Percentiles rank a stretch among this genome's conserved stretches.
Evolutionary conservation across 2,888 invertebrate genomes (phyloP).

Genomic region (Boloria euphrosyne): DNA sequence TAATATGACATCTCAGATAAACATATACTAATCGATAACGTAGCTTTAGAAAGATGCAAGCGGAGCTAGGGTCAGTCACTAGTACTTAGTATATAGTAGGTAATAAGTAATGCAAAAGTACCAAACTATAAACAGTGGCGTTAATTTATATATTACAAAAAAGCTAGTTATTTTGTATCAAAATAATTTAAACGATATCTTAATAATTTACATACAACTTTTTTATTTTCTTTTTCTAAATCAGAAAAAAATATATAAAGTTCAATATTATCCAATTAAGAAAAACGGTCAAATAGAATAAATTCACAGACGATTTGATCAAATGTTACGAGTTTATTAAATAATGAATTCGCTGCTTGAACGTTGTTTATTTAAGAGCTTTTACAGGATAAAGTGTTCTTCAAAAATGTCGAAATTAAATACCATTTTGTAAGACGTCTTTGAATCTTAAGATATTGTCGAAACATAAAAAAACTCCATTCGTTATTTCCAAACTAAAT

Average conservation of each 20-base stretch:
- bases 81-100: too few species aligned
- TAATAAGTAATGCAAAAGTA: too few species aligned
- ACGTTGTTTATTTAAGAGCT: slow-evolving; percentile 14
- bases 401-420: slow-evolving; percentile 19
- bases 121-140: too few species aligned
- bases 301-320: slow-evolving; percentile 16
- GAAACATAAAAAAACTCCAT: background rate
- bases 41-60: too few species aligned
- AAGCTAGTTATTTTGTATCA: too few species aligned
- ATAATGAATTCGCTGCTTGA: background rate
- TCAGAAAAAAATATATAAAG: background rate
- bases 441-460: background rate
- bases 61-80: too few species aligned
- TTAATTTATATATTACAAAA: too few species aligned
- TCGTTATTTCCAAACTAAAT: background rate
- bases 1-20: too few species aligned
- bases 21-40: too few species aligned
- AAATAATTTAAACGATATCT: too few species aligned
- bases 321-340: slow-evolving; percentile 13
- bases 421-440: background rate
- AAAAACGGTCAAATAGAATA: slow-evolving; percentile 6
- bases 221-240: too few species aligned
- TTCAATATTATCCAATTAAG: slow-evolving; percentile 14
- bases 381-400: slow-evolving; percentile 15
- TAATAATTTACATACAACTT: too few species aligned